Base-by-base conservation (phyloP, 2,113 vertebrate genomes). In the Otis tarda region DNA sequence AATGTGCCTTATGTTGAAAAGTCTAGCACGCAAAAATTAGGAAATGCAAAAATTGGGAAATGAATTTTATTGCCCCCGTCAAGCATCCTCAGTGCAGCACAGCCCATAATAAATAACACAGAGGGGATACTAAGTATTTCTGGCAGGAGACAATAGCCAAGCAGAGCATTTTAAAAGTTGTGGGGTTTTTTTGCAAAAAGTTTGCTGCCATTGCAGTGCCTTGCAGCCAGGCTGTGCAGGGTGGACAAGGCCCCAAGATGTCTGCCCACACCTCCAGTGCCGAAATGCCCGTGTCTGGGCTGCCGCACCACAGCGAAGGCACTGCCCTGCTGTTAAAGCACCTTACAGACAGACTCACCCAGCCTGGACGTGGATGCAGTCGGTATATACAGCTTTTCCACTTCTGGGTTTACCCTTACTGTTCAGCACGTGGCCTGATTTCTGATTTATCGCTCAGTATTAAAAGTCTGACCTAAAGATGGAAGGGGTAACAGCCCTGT, bases 41-140 rank as follows among this genome's bases (percentile, higher is more conserved):
- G 25, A 77, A 74, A n/a, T 27, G 9, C 3, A 52, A 67, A 79
- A 53, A 37, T 9, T 12, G 3, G 10, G 22, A 25, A 39, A 55
- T 5, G 1, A 20, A 14, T 67, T 49, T 63, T 39, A 13, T 37
- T 31, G 4, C 56, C 7, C 16, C 3, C 8, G 3, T 67, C 13
- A 41, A 63, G 15, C 6, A 20, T 2, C 16, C 0, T 0, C 41
- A 37, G 31, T 14, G 18, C 10, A 31, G 9, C 3, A 20, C 39
- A 60, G 35, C 11, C 43, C 39, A 11, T 23, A 76, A 56, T 41
- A 60, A 56, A 35, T 12, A 56, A 12, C 10, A 31, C 4, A 12
- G 18, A 31, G 19, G 7, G 21, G 19, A 4, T 14, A 1, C 5
- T 0, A 0, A 7, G 10, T 49, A 9, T 61, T 56, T 68, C 20